Evolutionary conservation across 2,888 invertebrate species (phyloP), one percentile per base, ranked within the genome.

Genomic region (Amiota mariae): DNA sequence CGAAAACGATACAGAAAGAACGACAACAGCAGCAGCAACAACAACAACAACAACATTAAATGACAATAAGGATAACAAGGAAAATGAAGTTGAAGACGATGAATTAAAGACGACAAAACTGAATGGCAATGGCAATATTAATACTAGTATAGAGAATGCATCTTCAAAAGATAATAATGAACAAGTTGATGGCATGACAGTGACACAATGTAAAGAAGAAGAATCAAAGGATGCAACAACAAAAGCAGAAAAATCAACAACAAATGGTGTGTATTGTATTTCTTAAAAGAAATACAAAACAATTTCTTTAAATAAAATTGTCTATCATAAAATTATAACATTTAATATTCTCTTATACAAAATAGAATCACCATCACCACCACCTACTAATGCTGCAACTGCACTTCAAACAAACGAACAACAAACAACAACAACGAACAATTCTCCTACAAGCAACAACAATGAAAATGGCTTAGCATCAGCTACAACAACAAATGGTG

Each of bases 41-140:
- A n/a, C 11, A 4, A n/a, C 51, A 13, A 1, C 63, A 24, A 18
- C 63, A 63, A 63, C 24, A 36, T n/a, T n/a, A n/a, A 13, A 2
- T 11, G 18, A 46, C 54, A 18, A 64, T 51, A 20, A 36, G 46
- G 63, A 24, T 13, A 24, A n/a, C 47, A 18, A 51, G 12, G 46
- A 66, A 64, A 63, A 72, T 61, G 64, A 10, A 11, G 63, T 67
- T 24, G 72, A 48, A 46, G 48, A 61, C 46, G 54, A 70, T 54
- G 51, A 10, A 4, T 10, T 12, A 15, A 73, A 75, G 20, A 10
- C 46, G 18, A 63, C 46, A 54, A 77, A 73, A 12, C 15, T 47
- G 24, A 54, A 71, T 11, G 51, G 18, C 54, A n/a, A 51, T 51
- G 54, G 12, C 54, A 51, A 51, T 51, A 0, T n/a, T 11, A n/a